Percentiles rank a stretch among this genome's conserved stretches.
Evolutionary conservation across 2,888 invertebrate species (phyloP).

Genomic region (Heteropelma amictum): DNA sequence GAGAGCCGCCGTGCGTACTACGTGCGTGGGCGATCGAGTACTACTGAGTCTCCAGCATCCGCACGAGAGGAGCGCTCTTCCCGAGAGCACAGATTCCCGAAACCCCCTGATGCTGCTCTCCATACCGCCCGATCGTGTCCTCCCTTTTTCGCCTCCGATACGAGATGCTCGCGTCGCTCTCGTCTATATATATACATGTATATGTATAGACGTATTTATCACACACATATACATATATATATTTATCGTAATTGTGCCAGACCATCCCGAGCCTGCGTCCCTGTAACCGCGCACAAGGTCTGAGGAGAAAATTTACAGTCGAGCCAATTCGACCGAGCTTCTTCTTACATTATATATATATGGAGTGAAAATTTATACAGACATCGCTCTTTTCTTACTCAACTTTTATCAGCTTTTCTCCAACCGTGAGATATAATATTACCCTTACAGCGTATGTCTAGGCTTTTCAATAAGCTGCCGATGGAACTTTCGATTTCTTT

Average conservation of each 20-base stretch:
- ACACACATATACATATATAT: background rate
- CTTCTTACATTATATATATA: background rate
- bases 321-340: constrained; percentile 27
- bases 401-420: background rate
- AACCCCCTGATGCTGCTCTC: constrained; percentile 59
- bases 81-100: constrained; percentile 75
- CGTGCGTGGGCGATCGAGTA: constrained; percentile 79
- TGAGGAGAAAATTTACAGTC: constrained; percentile 19
- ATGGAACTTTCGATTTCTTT: too few relatives aligned
- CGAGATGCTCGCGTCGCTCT: constrained; percentile 42
- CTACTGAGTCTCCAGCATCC: constrained; percentile 71
- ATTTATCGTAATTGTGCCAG: constrained; percentile 30
- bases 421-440: too few relatives aligned
- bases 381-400: background rate
- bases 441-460: too few relatives aligned
- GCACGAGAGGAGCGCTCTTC: constrained; percentile 73
- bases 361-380: background rate
- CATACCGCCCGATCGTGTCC: constrained; percentile 51
- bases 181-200: background rate
- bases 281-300: constrained; percentile 43
- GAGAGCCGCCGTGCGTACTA: constrained; percentile 79
- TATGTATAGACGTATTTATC: background rate
- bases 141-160: background rate
- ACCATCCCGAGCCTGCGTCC: constrained; percentile 48
- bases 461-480: too few relatives aligned